Evolutionary conservation across 2,797 vertebrate species (phyloP).

Genomic region (Falco novaeseelandiae): DNA sequence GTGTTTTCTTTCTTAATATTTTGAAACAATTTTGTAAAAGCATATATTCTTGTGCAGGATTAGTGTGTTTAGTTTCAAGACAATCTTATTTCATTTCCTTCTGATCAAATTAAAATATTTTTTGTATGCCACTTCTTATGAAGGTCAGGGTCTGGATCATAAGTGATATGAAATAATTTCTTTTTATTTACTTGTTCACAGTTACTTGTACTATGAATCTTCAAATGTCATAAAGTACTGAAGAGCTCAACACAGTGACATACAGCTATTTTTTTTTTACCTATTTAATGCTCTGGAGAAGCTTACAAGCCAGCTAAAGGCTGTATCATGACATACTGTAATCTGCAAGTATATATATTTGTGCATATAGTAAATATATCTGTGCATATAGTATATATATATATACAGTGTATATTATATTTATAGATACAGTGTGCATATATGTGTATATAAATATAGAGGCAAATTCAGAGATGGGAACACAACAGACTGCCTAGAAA

Average conservation of each 20-base stretch:
- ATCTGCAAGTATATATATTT: not conserved
- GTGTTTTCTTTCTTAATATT: not conserved
- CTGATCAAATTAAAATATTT: not conserved
- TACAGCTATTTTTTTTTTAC: not conserved
- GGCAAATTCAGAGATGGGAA: not conserved
- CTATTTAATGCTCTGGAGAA: not conserved
- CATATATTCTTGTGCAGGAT: not conserved
- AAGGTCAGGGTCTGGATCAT: not conserved
- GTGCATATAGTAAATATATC: not conserved
- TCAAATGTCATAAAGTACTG: not conserved
- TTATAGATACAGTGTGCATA: not conserved
- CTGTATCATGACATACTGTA: not conserved
- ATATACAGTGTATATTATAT: not conserved
- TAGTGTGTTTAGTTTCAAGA: not conserved
- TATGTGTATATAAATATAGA: not conserved
- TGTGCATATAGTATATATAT: not conserved
- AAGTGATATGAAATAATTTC: not conserved
- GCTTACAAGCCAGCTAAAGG: not conserved
- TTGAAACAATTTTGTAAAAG: not conserved
- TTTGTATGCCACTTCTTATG: not conserved
- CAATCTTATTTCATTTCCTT: not conserved
- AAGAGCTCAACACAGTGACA: not conserved
- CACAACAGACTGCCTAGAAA: not conserved
- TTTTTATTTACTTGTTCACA: not conserved
- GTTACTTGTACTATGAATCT: not conserved